Base-by-base conservation (phyloP, 2,888 invertebrate species). In the Lucinisca nassula region DNA sequence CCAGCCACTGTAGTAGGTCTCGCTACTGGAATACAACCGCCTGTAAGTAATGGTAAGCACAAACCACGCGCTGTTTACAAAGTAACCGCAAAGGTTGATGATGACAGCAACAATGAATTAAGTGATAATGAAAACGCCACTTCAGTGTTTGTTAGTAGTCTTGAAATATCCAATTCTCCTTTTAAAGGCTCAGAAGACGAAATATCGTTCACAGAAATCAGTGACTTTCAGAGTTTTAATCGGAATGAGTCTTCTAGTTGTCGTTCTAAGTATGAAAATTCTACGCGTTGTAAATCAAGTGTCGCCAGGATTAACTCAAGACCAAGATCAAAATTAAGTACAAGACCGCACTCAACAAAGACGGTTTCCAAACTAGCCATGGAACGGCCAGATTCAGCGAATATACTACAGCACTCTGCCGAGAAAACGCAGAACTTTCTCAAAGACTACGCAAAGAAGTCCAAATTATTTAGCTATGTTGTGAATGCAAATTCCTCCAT, bases 401-500 rank as follows among this genome's bases (percentile, higher is more conserved):
- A 72, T 17, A 1, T 74, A 12, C 78, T 87, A 4, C 40, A 58
- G 72, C 58, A 61, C 21, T 77, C 87, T 21, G 27, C 81, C 0
- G 79, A 82, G 10, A 84, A 79, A 49, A 75, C 87, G 0, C 85
- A 89, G 38, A n/a, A 24, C n/a, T 89, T 89, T 45, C 72, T 89
- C 24, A 85, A 61, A 30, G 82, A 89, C 14, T 89, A 89, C 58
- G 75, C 89, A 21, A 87, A 87, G 78, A 89, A 85, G 40, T 89
- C 89, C 21, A 87, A 87, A 76, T 37, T 89, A 40, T 81, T 89
- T 67, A 81, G 89, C 10, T 89, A 89, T 38, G 87, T 89, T 12
- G 85, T 89, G 0, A 89, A 89, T 74, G 82, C 87, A 0, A 45
- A 40, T 45, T 51, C 76, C 21, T 74, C 85, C 1, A 70, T 79